phyloP scores from a whole-genome alignment of 2,888 invertebrate genomes.

The Trichacis sp. region DNA sequence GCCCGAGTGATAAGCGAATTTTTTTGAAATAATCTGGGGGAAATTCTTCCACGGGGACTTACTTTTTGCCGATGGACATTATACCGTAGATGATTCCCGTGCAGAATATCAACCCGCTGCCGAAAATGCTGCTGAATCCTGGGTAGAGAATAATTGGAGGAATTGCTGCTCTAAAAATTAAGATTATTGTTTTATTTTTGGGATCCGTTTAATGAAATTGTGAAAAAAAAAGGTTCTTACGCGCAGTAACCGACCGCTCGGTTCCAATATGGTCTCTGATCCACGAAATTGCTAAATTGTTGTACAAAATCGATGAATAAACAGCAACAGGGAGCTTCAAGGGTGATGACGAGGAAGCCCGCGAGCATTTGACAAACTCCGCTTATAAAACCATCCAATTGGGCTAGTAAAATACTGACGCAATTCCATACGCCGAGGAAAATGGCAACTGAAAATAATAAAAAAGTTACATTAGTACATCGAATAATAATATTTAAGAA shows the following conservation, averaged over 20 bases:
- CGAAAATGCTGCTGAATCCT: conserved; percentile 83
- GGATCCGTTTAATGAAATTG: too few species aligned
- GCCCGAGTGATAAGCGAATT: too few species aligned
- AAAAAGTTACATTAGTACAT: too few species aligned
- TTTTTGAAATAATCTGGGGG: background rate
- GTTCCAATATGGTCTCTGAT: conserved; percentile 89
- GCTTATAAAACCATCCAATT: conserved; percentile 78
- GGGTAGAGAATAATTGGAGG: conserved; percentile 85
- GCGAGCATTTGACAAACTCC: conserved; percentile 90
- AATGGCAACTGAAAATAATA: conserved; percentile 81
- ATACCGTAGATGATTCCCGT: conserved; percentile 93
- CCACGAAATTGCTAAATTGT: conserved; percentile 84
- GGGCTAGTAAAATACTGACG: conserved; percentile 74
- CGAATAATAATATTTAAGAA: too few species aligned
- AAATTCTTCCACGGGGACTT: conserved; percentile 69
- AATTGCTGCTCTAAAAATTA: conserved; percentile 78
- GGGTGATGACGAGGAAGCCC: conserved; percentile 87
- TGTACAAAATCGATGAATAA: conserved; percentile 96
- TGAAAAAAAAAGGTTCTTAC: conserved; percentile 74
- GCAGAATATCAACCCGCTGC: conserved; percentile 88
- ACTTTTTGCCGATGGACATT: conserved; percentile 97
- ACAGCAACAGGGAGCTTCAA: conserved; percentile 98
- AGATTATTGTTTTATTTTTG: background rate
- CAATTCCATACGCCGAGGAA: conserved; percentile 84
- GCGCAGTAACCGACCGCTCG: conserved; percentile 86